A percentile compares a stretch with the other conserved stretches of the same genome.
phyloP scores from a whole-genome alignment of 2,113 vertebrate genomes.

The Cephalopholis sonnerati region DNA sequence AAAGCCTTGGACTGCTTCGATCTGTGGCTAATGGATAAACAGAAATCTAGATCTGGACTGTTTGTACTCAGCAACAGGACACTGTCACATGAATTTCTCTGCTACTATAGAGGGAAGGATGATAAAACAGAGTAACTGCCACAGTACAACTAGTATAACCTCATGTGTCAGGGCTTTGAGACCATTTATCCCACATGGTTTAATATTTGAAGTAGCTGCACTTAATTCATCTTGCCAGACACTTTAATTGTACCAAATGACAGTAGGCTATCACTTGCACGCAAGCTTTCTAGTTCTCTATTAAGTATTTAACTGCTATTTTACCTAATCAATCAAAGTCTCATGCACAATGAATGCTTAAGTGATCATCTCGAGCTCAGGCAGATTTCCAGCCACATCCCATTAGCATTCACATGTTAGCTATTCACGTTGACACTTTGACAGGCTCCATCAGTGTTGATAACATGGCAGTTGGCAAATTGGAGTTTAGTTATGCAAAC shows the following conservation, averaged over 20 bases:
- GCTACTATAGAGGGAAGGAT: background rate
- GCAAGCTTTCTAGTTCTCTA: slow-evolving; percentile 34
- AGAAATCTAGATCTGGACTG: background rate
- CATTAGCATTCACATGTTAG: slow-evolving; percentile 57
- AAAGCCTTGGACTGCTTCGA: background rate
- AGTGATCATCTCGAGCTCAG: slow-evolving; percentile 26
- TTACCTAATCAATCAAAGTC: slow-evolving; percentile 53
- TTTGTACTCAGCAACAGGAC: slow-evolving; percentile 19
- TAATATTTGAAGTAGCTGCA: slow-evolving; percentile 44
- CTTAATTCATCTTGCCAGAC: slow-evolving; percentile 48
- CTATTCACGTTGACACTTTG: slow-evolving; percentile 58
- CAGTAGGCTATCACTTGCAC: slow-evolving; percentile 52
- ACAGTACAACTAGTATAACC: background rate
- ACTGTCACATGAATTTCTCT: background rate
- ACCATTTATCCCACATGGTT: slow-evolving; percentile 29
- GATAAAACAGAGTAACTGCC: slow-evolving; percentile 1
- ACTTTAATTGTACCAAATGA: slow-evolving; percentile 59
- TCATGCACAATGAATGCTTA: slow-evolving; percentile 25
- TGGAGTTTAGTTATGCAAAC: slow-evolving; percentile 52
- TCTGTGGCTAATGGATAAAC: background rate
- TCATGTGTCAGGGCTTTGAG: background rate
- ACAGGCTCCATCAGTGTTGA: slow-evolving; percentile 43
- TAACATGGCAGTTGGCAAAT: slow-evolving; percentile 52
- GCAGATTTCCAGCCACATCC: slow-evolving; percentile 37
- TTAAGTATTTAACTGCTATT: slow-evolving; percentile 57